Evolutionary conservation across 2,113 vertebrate species (phyloP).

Genomic region (Chascanopsetta lugubris): DNA sequence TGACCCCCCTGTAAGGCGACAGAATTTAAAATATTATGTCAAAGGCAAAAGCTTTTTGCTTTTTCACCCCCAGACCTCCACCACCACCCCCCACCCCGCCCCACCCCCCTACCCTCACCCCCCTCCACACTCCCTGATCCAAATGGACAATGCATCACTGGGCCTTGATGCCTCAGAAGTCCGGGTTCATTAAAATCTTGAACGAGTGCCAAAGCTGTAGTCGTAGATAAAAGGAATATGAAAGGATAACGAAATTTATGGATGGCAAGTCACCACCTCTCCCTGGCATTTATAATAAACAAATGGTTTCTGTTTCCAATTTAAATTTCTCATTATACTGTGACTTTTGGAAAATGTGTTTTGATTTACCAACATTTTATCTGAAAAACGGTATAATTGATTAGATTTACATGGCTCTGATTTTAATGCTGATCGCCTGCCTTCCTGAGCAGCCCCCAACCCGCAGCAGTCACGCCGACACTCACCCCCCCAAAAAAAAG

Average conservation of each 20-base stretch:
- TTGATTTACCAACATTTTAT: constrained; percentile 82
- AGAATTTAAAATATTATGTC: constrained; percentile 77
- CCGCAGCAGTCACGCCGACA: constrained; percentile 36
- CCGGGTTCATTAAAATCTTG: constrained; percentile 85
- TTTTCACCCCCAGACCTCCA: too few species aligned
- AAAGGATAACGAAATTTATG: constrained; percentile 85
- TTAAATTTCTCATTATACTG: constrained; percentile 84
- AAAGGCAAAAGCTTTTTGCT: constrained; percentile 62
- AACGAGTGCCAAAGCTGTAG: constrained; percentile 82
- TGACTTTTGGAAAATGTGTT: constrained; percentile 84
- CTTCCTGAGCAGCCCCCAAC: constrained; percentile 49
- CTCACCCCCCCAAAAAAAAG: constrained; percentile 57
- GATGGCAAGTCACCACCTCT: constrained; percentile 82
- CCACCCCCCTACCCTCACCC: too few species aligned
- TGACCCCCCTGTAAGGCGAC: constrained; percentile 63
- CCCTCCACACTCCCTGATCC: constrained; percentile 71
- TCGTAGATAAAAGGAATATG: constrained; percentile 81
- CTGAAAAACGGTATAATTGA: constrained; percentile 82
- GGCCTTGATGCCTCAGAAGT: constrained; percentile 83
- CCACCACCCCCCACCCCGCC: too few species aligned
- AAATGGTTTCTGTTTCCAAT: constrained; percentile 82
- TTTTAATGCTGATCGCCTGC: constrained; percentile 78
- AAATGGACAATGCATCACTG: constrained; percentile 81
- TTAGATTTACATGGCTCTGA: constrained; percentile 83
- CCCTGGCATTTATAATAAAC: constrained; percentile 83